Evolutionary conservation across 2,888 invertebrate species (phyloP).

Genomic region (Copidosoma aretas): DNA sequence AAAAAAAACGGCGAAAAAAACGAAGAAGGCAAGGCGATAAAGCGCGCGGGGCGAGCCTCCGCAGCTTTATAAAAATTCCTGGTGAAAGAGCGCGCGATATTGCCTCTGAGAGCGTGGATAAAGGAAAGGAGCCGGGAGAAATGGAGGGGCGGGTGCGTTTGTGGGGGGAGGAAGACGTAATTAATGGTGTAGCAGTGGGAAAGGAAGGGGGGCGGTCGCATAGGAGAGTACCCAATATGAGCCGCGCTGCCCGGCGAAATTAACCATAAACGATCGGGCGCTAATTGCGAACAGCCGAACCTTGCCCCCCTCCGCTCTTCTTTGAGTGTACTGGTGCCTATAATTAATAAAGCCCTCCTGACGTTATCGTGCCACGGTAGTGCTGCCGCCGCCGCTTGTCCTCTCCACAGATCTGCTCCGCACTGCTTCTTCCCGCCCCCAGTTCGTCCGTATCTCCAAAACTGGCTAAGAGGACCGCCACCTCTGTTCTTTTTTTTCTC

Average conservation of each 20-base stretch:
- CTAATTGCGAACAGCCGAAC: constrained; percentile 57
- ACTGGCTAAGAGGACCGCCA: not conserved
- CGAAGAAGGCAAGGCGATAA: constrained; percentile 24
- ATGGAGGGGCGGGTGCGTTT: not conserved
- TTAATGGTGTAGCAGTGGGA: constrained; percentile 43
- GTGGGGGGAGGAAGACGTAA: constrained; percentile 42
- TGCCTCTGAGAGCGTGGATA: constrained; percentile 5
- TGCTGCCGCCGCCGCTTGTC: not conserved
- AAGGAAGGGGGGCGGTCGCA: constrained; percentile 18
- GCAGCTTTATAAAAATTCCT: constrained; percentile 34
- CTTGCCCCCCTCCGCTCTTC: constrained; percentile 20
- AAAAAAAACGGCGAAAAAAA: constrained; percentile 29
- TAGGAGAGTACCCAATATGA: constrained; percentile 23
- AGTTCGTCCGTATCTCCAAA: not conserved
- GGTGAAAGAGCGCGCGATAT: constrained; percentile 23
- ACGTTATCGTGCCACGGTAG: constrained; percentile 49
- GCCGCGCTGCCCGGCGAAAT: constrained; percentile 48
- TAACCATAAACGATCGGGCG: constrained; percentile 55
- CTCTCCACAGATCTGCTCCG: not conserved
- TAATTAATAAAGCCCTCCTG: constrained; percentile 56
- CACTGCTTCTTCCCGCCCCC: not conserved
- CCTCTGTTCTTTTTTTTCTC: constrained; percentile 12
- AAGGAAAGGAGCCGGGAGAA: constrained; percentile 11
- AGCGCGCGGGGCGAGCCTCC: not conserved
- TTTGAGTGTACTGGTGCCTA: constrained; percentile 16